Percentiles rank a stretch among this genome's conserved stretches.
phyloP scores from a whole-genome alignment of 2,888 invertebrate species.

The Pantelozetes paolii region DNA sequence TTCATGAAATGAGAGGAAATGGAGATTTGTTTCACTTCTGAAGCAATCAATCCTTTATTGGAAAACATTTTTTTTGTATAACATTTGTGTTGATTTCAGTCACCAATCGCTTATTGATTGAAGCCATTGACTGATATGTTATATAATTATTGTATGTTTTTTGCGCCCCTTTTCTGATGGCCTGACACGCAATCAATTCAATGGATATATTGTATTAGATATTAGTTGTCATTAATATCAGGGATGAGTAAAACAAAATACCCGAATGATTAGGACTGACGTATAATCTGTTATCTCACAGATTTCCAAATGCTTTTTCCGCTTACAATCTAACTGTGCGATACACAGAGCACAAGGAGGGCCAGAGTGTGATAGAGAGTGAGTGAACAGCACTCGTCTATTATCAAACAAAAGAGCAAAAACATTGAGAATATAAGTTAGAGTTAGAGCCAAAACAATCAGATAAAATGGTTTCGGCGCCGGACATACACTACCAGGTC shows the following conservation, averaged over 20 bases:
- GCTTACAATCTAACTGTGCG: neutral
- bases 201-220: neutral
- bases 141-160: neutral
- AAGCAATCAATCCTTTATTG: neutral
- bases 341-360: neutral
- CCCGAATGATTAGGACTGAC: constrained; percentile 19
- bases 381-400: neutral
- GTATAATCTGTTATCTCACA: constrained; percentile 15
- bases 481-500: constrained; percentile 23
- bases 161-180: neutral
- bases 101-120: neutral
- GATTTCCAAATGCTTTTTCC: constrained; percentile 18
- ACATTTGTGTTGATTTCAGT: neutral
- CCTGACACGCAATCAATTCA: constrained; percentile 22
- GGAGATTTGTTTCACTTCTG: neutral
- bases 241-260: constrained; percentile 25
- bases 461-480: constrained; percentile 17
- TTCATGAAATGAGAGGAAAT: constrained; percentile 1
- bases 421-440: too few species aligned
- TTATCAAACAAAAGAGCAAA: neutral
- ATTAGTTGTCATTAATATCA: constrained; percentile 17
- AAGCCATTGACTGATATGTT: neutral
- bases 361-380: too few species aligned
- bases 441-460: constrained; percentile 14
- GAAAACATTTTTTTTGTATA: neutral